Evolutionary conservation across 1,140 invertebrate genomes (phyloP).

Genomic region (Diploscapter pachys): DNA sequence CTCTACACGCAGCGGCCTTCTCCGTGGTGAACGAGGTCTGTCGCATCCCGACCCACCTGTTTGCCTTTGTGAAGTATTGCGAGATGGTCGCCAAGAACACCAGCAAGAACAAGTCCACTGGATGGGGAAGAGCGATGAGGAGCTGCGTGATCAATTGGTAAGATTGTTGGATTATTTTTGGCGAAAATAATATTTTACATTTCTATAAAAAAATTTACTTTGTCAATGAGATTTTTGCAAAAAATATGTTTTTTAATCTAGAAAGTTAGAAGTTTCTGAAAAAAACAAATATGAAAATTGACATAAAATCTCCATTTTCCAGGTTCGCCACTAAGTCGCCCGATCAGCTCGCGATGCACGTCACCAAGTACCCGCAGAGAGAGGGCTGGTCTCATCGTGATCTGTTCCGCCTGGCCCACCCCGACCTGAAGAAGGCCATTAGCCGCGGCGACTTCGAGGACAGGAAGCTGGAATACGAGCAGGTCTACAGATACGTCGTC

Average conservation of each 20-base stretch:
- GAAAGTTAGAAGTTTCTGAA: no score
- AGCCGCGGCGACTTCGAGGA: neutral
- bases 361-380: constrained; percentile 67
- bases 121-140: constrained; percentile 53
- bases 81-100: constrained; percentile 43
- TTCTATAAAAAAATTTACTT: neutral
- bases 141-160: constrained; percentile 42
- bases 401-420: constrained; percentile 69
- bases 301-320: no score
- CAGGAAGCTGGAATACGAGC: constrained; percentile 41
- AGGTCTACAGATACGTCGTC: constrained; percentile 47
- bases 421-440: constrained; percentile 36
- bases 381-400: constrained; percentile 71
- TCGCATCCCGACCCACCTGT: constrained; percentile 61
- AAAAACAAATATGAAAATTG: no score
- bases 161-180: neutral
- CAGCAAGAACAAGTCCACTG: constrained; percentile 30
- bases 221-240: neutral
- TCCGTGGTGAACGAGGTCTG: constrained; percentile 48
- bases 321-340: constrained; percentile 61
- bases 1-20: constrained; percentile 39
- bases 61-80: constrained; percentile 58
- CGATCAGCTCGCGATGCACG: constrained; percentile 66
- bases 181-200: neutral
- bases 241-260: constrained; percentile 64